Evolutionary conservation across 2,888 invertebrate species (phyloP).

Genomic region (Caradrina clavipalpis): DNA sequence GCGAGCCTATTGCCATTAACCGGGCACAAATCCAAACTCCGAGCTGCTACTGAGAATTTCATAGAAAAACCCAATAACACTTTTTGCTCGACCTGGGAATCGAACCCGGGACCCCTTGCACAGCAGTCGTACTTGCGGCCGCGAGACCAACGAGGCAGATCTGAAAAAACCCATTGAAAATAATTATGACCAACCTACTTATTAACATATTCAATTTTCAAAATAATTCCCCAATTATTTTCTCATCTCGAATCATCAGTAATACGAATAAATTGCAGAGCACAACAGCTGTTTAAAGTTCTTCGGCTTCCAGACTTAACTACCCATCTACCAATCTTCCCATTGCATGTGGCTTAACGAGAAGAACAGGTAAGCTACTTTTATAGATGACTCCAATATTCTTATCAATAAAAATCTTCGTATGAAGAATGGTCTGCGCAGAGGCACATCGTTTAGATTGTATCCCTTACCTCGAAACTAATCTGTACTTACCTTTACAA

Average conservation of each 20-base stretch:
- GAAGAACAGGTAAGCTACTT: slow-evolving; percentile 65
- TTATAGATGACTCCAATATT: slow-evolving; percentile 82
- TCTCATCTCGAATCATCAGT: not conserved
- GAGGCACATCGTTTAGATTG: slow-evolving; percentile 88
- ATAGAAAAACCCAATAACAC: too few species aligned
- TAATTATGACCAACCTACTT: too few species aligned
- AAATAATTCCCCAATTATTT: slow-evolving; percentile 11
- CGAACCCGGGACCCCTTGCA: too few species aligned
- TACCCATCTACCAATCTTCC: slow-evolving; percentile 26
- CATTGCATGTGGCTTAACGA: slow-evolving; percentile 27
- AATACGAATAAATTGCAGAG: slow-evolving; percentile 22
- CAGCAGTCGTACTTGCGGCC: too few species aligned
- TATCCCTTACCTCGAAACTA: slow-evolving; percentile 87
- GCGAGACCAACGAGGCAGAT: too few species aligned
- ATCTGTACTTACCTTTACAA: slow-evolving; percentile 81
- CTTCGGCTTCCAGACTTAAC: not conserved
- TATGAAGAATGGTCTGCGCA: slow-evolving; percentile 84
- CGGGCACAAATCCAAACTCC: too few species aligned
- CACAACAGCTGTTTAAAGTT: slow-evolving; percentile 8
- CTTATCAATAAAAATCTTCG: slow-evolving; percentile 87
- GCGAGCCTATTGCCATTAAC: too few species aligned
- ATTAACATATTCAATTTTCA: not conserved
- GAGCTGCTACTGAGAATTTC: too few species aligned
- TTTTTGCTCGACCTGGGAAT: too few species aligned
- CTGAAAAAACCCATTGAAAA: too few species aligned